Base-by-base conservation (phyloP, 2,888 invertebrate species). In the Crioceris asparagi region DNA sequence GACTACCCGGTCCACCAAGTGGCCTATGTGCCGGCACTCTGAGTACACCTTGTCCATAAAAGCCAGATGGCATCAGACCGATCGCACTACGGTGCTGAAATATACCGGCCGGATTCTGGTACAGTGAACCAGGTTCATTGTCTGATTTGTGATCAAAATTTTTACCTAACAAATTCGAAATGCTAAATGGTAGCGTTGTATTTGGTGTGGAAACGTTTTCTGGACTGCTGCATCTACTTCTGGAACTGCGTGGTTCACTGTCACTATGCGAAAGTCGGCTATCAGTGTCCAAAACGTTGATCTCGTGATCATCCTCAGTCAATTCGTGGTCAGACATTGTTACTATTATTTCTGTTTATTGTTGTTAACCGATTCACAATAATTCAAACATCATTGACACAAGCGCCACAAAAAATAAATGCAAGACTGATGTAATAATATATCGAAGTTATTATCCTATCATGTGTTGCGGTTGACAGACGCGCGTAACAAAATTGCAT, bases 11-110 rank as follows among this genome's bases (percentile, higher is more conserved):
- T 47, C 57, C 70, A 51, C 74, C 74, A 47, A 72, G 62, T 14
- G 78, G 78, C 51, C 84, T 67, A 58, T 90, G 90, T 39, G 85
- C 85, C 33, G 85, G 86, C 47, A 85, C 85, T 55, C 84, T 70
- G 50, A 85, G 76, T 32, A 85, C 90, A 52, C 83, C 84, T 67
- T 68, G 72, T 65, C 64, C 73, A 66, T 49, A 74, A 69, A 61
- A 64, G 33, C 65, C 67, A 45, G 63, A 56, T 40, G 59, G 66
- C 49, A 57, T 57, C 50, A 60, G 59, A 45, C 57, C 65, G 27
- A 57, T 55, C 46, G 54, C 50, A 43, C 52, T 55, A 44, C 56
- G 51, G 37, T 56, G 55, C 32, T 56, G 57, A 40, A 58, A 60
- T 32, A 58, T 51, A 11, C 53, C 54, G 32, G 57, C 54, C 36